Evolutionary conservation across 2,113 vertebrate species (phyloP), one percentile per base, ranked within the genome.

Genomic region (Megaceryle maxima): DNA sequence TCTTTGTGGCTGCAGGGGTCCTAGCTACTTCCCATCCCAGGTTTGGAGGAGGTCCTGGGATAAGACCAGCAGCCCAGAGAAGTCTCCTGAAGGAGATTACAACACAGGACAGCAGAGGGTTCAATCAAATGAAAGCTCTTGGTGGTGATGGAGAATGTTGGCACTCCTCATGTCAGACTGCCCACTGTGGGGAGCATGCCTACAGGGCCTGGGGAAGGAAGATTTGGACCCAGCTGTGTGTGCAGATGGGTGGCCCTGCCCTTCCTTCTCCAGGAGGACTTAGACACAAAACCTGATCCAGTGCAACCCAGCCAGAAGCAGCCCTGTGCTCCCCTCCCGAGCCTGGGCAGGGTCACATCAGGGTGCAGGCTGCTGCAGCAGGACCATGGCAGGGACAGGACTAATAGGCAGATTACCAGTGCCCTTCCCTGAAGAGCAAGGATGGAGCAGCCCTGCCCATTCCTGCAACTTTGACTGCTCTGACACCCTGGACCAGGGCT

Each of bases 261-360:
- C 24, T 46, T 76, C 29, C 19, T 51, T 28, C n/a, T 79, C 77
- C 39, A 60, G 63, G 15, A 88, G 25, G 63, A 59, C 19, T 26
- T 19, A 25, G 8, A 19, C 0, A 2, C 19, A 35, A 62, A 22
- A 15, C 13, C 18, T 16, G 43, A 31, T 35, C 15, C 24, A 62
- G 16, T 16, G 31, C 64, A 60, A 60, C 10, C 17, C 20, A 1
- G 6, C 12, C 51, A 77, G 53, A 73, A 46, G 41, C 24, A 57
- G 48, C 21, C 33, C 31, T 5, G 0, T 3, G 3, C 13, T 44
- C 39, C 15, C 16, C 7, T 44, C 24, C 43, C 0, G 1, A 59
- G 41, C 35, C 53, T 31, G 11, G 16, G 8, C 16, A 16, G 41
- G 17, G 55, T 17, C 33, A 22, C 1, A 2, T 46, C 62, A 66